These are phyloP conservation scores for Cnemophilus loriae DNA, from an alignment of 2,113 vertebrate genomes.

Conservation along the genomic window DNA sequence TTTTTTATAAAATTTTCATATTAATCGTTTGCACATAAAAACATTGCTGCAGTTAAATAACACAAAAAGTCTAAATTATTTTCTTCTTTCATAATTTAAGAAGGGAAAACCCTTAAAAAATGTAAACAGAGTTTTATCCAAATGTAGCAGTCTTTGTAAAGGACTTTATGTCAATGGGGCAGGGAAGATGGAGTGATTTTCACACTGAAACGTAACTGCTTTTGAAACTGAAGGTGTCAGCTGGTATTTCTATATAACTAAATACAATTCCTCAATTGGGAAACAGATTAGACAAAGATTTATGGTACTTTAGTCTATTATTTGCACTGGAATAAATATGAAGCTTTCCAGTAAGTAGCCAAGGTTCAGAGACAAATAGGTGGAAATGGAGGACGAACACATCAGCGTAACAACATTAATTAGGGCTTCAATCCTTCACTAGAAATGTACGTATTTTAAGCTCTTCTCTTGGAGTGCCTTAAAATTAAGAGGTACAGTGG, in stretches of 20 bases:
- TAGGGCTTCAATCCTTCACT: neutral
- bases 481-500: neutral
- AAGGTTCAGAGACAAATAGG: neutral
- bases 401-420: neutral
- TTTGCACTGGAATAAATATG: neutral
- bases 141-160: neutral
- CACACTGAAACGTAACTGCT: neutral
- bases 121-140: neutral
- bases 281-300: neutral
- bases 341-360: neutral
- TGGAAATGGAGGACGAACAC: neutral
- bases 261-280: neutral
- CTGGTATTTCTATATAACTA: neutral
- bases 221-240: neutral
- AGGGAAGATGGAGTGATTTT: neutral
- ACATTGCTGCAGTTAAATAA: neutral
- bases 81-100: neutral
- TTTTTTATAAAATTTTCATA: neutral
- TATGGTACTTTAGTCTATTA: neutral
- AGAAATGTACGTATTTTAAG: neutral
- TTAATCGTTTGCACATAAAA: neutral
- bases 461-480: neutral
- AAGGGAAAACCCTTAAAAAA: neutral
- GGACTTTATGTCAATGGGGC: neutral
- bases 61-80: neutral